Evolutionary conservation across 2,797 vertebrate genomes (phyloP).

Genomic region (Agapornis canus): DNA sequence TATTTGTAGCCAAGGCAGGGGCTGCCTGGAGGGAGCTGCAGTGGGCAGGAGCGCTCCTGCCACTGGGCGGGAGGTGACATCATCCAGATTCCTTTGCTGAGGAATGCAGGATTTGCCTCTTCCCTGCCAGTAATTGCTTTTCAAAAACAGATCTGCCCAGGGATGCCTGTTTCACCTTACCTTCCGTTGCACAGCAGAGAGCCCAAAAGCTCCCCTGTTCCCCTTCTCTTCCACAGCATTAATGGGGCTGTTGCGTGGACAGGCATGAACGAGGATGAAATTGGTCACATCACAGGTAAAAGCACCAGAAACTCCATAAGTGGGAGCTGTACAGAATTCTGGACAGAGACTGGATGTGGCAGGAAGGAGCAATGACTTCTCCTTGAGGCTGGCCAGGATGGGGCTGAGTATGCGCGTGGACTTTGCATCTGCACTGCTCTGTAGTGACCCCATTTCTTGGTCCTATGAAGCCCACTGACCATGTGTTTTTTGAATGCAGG

Average conservation of each 20-base stretch:
- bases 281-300: rapidly evolving
- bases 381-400: neutral
- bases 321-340: neutral
- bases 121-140: neutral
- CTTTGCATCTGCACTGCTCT: neutral
- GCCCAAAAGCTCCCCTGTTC: rapidly evolving
- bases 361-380: neutral
- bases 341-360: neutral
- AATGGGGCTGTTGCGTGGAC: rapidly evolving
- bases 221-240: rapidly evolving
- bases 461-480: neutral
- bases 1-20: slow-evolving; percentile 41
- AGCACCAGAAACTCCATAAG: neutral
- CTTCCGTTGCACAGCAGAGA: neutral
- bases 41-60: neutral
- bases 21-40: neutral
- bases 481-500: neutral
- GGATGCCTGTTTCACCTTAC: neutral
- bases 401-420: neutral
- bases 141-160: neutral
- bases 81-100: slow-evolving; percentile 19
- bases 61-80: slow-evolving; percentile 34
- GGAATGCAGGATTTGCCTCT: slow-evolving; percentile 26
- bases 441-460: neutral
- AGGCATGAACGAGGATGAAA: neutral